phyloP scores from a whole-genome alignment of 2,888 invertebrate genomes.

The Ophioninae sp. region DNA sequence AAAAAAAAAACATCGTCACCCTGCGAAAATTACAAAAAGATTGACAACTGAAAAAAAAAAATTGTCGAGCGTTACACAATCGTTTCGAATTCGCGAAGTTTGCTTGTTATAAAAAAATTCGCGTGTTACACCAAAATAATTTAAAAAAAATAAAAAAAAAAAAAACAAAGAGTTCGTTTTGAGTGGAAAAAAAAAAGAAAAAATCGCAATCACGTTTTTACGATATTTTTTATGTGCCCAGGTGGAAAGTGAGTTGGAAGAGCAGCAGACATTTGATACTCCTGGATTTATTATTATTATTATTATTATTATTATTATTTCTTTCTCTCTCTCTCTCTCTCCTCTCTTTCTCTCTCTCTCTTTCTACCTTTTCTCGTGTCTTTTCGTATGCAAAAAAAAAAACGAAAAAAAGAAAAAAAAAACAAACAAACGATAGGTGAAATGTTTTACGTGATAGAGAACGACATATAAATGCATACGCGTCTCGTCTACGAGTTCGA shows the following conservation, averaged over 20 bases:
- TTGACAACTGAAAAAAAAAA: constrained; percentile 1
- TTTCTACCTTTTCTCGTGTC: constrained; percentile 29
- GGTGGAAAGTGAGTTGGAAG: neutral
- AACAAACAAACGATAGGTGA: constrained; percentile 4
- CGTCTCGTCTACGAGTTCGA: constrained; percentile 63
- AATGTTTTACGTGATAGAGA: constrained; percentile 24
- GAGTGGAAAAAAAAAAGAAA: neutral
- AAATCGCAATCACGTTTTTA: neutral
- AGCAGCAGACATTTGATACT: constrained; percentile 44
- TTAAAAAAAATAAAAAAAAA: neutral
- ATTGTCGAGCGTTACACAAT: neutral
- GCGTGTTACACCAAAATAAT: neutral
- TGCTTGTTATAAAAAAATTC: neutral
- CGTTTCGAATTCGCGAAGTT: neutral
- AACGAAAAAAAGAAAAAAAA: constrained; percentile 11
- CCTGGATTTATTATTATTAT: constrained; percentile 23
- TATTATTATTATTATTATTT: neutral
- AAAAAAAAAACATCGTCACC: constrained; percentile 35
- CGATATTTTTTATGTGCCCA: neutral
- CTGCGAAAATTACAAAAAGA: constrained; percentile 40
- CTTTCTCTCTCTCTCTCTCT: neutral
- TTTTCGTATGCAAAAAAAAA: constrained; percentile 3
- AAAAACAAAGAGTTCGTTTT: neutral
- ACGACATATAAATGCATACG: constrained; percentile 40
- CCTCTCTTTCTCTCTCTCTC: constrained; percentile 18